Evolutionary conservation across 2,797 vertebrate species (phyloP), one percentile per base, ranked within the genome.

Genomic region (Alauda arvensis): DNA sequence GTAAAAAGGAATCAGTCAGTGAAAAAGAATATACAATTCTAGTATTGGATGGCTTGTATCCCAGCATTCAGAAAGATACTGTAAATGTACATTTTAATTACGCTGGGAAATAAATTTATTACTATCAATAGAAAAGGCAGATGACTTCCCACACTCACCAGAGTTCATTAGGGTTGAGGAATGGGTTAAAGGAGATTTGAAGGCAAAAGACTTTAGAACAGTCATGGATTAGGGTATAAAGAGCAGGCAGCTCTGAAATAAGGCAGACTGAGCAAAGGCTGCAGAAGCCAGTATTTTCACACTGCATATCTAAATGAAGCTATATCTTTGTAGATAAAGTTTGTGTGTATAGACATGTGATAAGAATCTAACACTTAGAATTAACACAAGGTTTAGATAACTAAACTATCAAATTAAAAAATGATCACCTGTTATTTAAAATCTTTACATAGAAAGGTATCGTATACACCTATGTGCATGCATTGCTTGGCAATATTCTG

Each of bases 1-100:
- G 89, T 92, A 93, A 94, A 91, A 93, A 93, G 76, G 78, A 93
- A 93, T 93, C 88, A 93, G 80, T 63, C 33, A 53, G 63, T 71
- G 77, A 88, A 92, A 89, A 94, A 8, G 53, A 87, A 91, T 52
- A 51, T 71, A 79, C 77, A 67, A 40, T 68, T 91, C 61, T 75
- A 52, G 49, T 57, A 71, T 10, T 88, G 51, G 45, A 82, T 59
- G 56, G 85, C 13, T 72, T 75, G 40, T 42, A 86, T 93, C 16
- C 24, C 59, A 83, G 77, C 43, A 77, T 46, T 77, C 59, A 84
- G 68, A 89, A 84, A 89, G 18, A 77, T 62, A 76, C 3, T 63
- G 31, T 74, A 82, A 51, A 69, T 55, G 46, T 65, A 77, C 42
- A 55, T 74, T 83, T 83, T 74, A 60, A 72, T 34, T 57, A 69